Evolutionary conservation across 2,888 invertebrate genomes (phyloP).

Genomic region (Microplitis deprimator): DNA sequence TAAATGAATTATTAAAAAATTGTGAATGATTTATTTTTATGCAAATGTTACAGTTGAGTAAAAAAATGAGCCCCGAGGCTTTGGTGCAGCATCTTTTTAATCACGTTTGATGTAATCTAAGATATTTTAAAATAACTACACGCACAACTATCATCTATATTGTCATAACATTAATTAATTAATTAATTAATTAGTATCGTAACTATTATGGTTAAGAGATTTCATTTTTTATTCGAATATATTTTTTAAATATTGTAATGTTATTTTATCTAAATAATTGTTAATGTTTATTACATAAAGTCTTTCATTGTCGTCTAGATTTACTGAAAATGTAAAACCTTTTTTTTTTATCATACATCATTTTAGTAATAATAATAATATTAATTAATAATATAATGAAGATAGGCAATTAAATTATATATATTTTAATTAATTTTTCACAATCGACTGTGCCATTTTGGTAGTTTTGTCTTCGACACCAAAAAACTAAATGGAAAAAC

Average conservation of each 20-base stretch:
- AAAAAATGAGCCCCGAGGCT: not conserved
- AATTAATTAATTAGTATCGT: not conserved
- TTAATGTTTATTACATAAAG: not conserved
- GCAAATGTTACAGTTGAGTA: conserved; percentile 7
- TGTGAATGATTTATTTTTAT: conserved; percentile 5
- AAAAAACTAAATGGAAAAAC: conserved; percentile 21
- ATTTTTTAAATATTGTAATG: not conserved
- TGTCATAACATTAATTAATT: not conserved
- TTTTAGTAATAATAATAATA: not conserved
- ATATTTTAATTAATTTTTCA: not conserved
- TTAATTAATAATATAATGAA: not conserved
- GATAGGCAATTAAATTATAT: not conserved
- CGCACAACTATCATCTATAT: not conserved
- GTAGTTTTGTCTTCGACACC: conserved; percentile 43
- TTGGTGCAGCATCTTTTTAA: not conserved
- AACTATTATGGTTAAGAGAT: not conserved
- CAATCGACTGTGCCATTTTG: conserved; percentile 41
- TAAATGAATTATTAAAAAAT: conserved; percentile 2
- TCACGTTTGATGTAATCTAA: conserved; percentile 1
- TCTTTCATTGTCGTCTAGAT: conserved; percentile 8
- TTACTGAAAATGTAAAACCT: not conserved
- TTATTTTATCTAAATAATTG: conserved; percentile 8
- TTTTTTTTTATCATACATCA: conserved; percentile 3
- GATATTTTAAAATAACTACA: conserved; percentile 7
- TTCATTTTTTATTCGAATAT: not conserved